Evolutionary conservation across 2,113 vertebrate species (phyloP).

Genomic region (Leucosticte australis): DNA sequence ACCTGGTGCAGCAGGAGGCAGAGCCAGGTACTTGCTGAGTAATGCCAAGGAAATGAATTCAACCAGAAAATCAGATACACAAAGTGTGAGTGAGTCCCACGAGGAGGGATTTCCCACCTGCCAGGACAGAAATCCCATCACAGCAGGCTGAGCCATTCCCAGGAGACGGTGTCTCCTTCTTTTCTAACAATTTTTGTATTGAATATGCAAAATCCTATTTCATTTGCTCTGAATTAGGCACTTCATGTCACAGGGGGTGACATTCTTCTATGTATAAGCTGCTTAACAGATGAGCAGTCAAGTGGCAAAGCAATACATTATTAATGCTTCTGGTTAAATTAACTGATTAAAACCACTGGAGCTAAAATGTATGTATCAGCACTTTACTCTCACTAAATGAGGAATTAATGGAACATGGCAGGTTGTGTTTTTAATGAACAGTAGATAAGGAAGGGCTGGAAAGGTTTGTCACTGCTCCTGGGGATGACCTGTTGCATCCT

Average conservation of each 20-base stretch:
- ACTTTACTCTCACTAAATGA: conserved; percentile 64
- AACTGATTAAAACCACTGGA: conserved; percentile 78
- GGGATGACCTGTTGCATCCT: neutral
- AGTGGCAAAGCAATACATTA: conserved; percentile 79
- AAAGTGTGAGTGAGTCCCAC: rapidly evolving
- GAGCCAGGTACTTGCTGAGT: neutral
- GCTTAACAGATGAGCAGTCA: conserved; percentile 79
- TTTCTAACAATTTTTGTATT: neutral
- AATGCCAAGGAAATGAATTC: neutral
- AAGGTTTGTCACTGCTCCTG: neutral
- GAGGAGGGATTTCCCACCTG: neutral
- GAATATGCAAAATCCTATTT: conserved; percentile 67
- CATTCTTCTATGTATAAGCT: conserved; percentile 66
- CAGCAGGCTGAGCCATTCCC: neutral
- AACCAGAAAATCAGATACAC: neutral
- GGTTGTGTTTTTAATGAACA: conserved; percentile 41
- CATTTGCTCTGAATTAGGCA: conserved; percentile 57
- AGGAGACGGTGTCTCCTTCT: neutral
- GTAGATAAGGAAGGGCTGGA: conserved; percentile 28
- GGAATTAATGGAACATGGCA: conserved; percentile 72
- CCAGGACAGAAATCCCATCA: neutral
- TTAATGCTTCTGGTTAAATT: conserved; percentile 81
- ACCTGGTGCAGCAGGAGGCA: neutral
- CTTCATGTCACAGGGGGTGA: conserved; percentile 71
- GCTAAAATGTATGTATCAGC: conserved; percentile 74